Conservation (phyloP, 2,113 vertebrate species). For the Anolis sagrei region DNA sequence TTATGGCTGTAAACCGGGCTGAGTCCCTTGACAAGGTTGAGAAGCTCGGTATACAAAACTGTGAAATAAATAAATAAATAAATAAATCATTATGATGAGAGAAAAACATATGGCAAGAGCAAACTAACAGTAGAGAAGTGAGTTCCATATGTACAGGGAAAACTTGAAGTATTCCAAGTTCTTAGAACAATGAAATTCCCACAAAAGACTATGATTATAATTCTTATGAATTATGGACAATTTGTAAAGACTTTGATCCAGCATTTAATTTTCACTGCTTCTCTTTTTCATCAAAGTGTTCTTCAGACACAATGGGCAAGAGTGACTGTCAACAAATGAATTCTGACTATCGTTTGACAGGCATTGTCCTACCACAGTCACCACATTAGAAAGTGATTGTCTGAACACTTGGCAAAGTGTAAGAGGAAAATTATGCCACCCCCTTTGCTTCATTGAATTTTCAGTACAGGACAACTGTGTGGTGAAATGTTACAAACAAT, state of each 20-base stretch:
- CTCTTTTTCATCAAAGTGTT: background rate
- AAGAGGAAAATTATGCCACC: background rate
- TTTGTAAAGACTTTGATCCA: background rate
- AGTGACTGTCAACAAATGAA: background rate
- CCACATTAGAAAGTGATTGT: background rate
- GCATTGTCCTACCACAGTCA: background rate
- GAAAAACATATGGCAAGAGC: background rate
- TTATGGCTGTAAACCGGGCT: too few species aligned
- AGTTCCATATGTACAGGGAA: background rate
- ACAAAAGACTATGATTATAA: slow-evolving; percentile 1
- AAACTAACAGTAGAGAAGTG: background rate
- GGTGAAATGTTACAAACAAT: background rate
- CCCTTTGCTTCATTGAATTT: background rate
- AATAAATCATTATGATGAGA: background rate
- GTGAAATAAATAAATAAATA: too few species aligned
- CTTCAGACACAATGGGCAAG: background rate
- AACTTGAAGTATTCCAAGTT: background rate
- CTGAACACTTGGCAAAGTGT: background rate
- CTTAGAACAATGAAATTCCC: background rate
- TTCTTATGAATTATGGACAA: background rate
- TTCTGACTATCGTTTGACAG: background rate
- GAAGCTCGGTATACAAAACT: too few species aligned
- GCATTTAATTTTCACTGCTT: background rate
- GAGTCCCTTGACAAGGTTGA: too few species aligned
- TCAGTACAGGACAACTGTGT: background rate